Conservation (phyloP, 2,888 invertebrate genomes). For the Nomada flava region DNA sequence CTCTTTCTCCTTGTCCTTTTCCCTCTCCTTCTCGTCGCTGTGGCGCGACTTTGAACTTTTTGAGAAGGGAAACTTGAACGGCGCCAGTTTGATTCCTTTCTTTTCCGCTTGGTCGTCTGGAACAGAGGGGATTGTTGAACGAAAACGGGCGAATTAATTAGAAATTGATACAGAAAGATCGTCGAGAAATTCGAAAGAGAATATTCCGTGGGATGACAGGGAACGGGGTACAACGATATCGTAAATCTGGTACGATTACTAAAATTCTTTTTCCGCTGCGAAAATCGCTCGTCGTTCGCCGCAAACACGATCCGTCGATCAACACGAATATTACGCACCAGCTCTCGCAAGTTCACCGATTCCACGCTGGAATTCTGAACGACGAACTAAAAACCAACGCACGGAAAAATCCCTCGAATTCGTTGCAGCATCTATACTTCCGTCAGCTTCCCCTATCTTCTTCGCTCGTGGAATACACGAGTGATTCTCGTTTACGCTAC, state of each 20-base stretch:
- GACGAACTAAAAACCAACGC: too few species aligned
- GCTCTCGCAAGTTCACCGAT: too few species aligned
- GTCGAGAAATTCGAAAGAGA: background rate
- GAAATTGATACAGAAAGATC: background rate
- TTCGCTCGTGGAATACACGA: background rate
- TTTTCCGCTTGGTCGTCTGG: constrained; percentile 23
- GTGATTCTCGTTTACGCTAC: constrained; percentile 19
- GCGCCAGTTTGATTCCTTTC: constrained; percentile 78
- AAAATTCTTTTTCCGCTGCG: too few species aligned
- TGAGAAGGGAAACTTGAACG: constrained; percentile 82
- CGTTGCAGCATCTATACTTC: background rate
- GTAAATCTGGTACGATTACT: too few species aligned
- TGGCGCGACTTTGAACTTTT: constrained; percentile 81
- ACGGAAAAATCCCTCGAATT: background rate
- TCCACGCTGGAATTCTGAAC: too few species aligned
- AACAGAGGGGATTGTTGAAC: background rate
- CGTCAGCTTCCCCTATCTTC: background rate
- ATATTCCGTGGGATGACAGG: background rate
- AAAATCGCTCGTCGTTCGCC: background rate
- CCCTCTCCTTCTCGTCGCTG: constrained; percentile 75
- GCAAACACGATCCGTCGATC: background rate
- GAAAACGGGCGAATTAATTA: background rate
- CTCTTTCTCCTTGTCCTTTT: constrained; percentile 74
- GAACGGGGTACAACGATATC: background rate
- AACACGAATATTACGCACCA: too few species aligned